Percentiles rank a stretch among this genome's conserved stretches.
phyloP scores from a whole-genome alignment of 2,888 invertebrate genomes.

The Dinocampus coccinellae region DNA sequence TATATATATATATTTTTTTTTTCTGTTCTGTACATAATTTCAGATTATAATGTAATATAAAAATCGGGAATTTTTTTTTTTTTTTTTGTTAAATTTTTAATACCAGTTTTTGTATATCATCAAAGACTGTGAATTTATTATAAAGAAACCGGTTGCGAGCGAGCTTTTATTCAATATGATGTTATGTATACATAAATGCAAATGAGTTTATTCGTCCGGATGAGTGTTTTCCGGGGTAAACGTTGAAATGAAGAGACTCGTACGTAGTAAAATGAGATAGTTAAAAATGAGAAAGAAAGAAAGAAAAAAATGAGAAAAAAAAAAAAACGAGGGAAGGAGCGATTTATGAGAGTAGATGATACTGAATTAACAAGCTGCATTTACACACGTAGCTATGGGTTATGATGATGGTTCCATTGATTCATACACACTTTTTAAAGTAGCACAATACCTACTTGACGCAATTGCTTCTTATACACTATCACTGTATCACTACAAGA shows the following conservation, averaged over 20 bases:
- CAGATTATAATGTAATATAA: neutral
- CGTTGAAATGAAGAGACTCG: constrained; percentile 10
- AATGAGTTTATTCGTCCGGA: constrained; percentile 30
- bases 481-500: neutral
- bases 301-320: neutral
- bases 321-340: neutral
- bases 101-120: constrained; percentile 19
- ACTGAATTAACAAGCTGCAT: constrained; percentile 20
- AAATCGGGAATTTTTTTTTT: too few relatives aligned
- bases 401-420: neutral
- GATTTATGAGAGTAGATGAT: constrained; percentile 12
- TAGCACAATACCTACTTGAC: constrained; percentile 21
- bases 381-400: constrained; percentile 22
- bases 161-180: constrained; percentile 26
- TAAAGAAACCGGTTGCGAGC: constrained; percentile 26
- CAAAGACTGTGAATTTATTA: constrained; percentile 15
- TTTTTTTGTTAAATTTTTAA: too few relatives aligned
- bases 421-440: constrained; percentile 1
- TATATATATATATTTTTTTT: too few relatives aligned
- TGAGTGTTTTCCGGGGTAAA: constrained; percentile 25
- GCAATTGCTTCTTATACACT: constrained; percentile 10
- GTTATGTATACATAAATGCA: constrained; percentile 26
- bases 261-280: neutral
- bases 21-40: too few relatives aligned
- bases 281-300: neutral